phyloP scores from a whole-genome alignment of 2,888 invertebrate genomes.

The Neoscelio sp. region DNA sequence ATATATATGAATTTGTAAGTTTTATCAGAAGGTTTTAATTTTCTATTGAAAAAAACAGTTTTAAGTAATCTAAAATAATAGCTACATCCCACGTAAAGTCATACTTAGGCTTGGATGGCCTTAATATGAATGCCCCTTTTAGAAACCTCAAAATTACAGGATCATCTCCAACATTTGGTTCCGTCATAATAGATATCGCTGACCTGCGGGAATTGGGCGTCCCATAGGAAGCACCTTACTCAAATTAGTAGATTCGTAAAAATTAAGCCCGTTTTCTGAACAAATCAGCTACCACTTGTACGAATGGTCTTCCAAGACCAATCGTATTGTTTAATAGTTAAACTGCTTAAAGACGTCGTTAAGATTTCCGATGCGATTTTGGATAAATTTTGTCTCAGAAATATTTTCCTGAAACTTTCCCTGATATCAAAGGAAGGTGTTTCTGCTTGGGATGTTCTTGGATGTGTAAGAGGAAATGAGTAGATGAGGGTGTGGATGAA shows the following conservation, averaged over 20 bases:
- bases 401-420: too few relatives aligned
- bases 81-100: constrained; percentile 52
- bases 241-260: constrained; percentile 13
- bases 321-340: too few relatives aligned
- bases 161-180: constrained; percentile 29
- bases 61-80: constrained; percentile 40
- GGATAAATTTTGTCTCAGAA: too few relatives aligned
- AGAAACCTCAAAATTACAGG: constrained; percentile 38
- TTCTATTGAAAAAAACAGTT: too few relatives aligned
- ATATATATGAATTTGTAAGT: too few relatives aligned
- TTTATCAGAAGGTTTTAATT: too few relatives aligned
- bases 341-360: too few relatives aligned
- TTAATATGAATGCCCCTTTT: constrained; percentile 12
- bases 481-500: constrained; percentile 13
- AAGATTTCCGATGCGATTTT: too few relatives aligned
- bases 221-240: constrained; percentile 13
- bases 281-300: too few relatives aligned
- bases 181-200: constrained; percentile 32
- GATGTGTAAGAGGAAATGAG: background rate
- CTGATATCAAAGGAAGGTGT: too few relatives aligned
- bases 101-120: constrained; percentile 40
- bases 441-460: background rate
- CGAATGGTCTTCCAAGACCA: too few relatives aligned
- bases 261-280: too few relatives aligned
- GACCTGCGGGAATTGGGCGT: constrained; percentile 35